A percentile compares a stretch with the other conserved stretches of the same genome.
phyloP scores from a whole-genome alignment of 2,113 vertebrate genomes.

The Calypte anna region DNA sequence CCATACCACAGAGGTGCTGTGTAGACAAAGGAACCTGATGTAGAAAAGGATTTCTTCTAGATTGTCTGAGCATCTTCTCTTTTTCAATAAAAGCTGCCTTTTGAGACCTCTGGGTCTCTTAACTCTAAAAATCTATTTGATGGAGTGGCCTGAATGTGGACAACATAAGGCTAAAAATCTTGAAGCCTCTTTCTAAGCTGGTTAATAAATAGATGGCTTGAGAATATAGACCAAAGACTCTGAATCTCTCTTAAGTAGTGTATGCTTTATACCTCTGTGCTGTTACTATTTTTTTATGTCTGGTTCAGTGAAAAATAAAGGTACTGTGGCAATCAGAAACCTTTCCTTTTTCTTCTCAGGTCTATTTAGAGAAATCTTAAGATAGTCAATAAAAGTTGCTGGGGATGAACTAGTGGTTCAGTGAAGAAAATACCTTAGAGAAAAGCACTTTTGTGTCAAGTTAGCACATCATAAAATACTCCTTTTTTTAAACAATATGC shows the following conservation, averaged over 20 bases:
- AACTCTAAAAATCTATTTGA: not conserved
- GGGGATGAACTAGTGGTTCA: not conserved
- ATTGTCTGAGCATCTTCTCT: not conserved
- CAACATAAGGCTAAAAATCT: not conserved
- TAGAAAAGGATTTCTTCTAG: not conserved
- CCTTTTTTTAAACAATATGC: not conserved
- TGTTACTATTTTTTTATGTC: not conserved
- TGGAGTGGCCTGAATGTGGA: not conserved
- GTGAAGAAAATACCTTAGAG: not conserved
- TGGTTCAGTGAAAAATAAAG: not conserved
- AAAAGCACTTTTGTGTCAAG: not conserved
- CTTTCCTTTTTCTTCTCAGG: not conserved
- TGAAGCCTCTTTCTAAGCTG: not conserved
- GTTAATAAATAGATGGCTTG: not conserved
- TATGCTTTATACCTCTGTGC: not conserved
- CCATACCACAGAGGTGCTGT: not conserved
- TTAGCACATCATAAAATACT: not conserved
- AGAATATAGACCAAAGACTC: not conserved
- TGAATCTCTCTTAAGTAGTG: rapidly evolving
- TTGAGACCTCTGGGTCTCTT: not conserved
- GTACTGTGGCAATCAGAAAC: not conserved
- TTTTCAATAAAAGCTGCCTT: not conserved
- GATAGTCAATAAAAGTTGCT: not conserved
- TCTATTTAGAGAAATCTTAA: not conserved
- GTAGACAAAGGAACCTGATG: not conserved